Percentiles rank a stretch among this genome's conserved stretches.
These are phyloP conservation scores for Orthonyx spaldingii DNA, from an alignment of 2,113 vertebrate genomes.

Conservation along the genomic window DNA sequence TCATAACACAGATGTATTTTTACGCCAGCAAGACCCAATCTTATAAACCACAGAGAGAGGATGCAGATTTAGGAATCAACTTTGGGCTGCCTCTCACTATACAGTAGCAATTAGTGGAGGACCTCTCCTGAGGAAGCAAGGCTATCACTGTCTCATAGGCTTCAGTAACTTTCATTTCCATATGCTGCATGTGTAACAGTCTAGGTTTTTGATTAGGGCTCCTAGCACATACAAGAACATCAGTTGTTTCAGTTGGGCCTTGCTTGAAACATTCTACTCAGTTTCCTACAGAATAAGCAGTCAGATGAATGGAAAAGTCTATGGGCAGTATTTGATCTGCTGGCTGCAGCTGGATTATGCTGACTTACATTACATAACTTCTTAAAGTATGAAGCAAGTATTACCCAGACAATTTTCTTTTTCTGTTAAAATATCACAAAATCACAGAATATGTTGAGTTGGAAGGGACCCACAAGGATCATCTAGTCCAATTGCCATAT, in stretches of 20 bases:
- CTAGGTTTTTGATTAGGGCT: not conserved
- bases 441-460: not conserved
- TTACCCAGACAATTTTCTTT: not conserved
- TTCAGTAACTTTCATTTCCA: not conserved
- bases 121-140: not conserved
- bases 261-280: not conserved
- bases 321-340: not conserved
- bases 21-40: not conserved
- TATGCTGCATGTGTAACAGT: fast-evolving
- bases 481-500: not conserved
- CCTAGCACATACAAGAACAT: not conserved
- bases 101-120: not conserved
- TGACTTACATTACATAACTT: not conserved
- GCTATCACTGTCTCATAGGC: not conserved
- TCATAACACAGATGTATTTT: not conserved
- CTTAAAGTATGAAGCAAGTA: not conserved
- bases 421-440: not conserved
- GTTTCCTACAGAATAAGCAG: not conserved
- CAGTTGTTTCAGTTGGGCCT: not conserved
- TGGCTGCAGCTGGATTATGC: not conserved
- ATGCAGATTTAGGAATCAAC: not conserved
- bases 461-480: not conserved
- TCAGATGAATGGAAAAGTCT: not conserved
- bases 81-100: not conserved
- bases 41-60: not conserved